phyloP scores from a whole-genome alignment of 2,888 invertebrate species.

The Zele albiditarsus region DNA sequence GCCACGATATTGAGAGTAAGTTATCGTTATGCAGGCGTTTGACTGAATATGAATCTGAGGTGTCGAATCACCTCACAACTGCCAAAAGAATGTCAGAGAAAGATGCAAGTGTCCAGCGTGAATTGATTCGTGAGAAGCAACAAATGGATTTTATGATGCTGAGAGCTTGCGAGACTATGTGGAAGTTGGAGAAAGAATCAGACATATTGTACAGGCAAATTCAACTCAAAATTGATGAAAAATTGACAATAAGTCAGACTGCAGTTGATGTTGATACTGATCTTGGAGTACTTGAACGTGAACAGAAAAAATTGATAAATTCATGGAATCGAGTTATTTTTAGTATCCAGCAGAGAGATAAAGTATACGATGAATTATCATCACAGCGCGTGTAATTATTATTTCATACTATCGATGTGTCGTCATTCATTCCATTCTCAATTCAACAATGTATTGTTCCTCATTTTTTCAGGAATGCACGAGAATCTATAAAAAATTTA shows the following conservation, averaged over 20 bases:
- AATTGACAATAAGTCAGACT: constrained; percentile 76
- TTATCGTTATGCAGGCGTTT: constrained; percentile 76
- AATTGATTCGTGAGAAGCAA: constrained; percentile 71
- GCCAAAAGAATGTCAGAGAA: constrained; percentile 81
- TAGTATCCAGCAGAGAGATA: constrained; percentile 81
- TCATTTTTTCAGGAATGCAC: constrained; percentile 73
- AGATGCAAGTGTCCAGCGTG: constrained; percentile 62
- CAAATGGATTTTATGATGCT: constrained; percentile 79
- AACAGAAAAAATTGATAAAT: constrained; percentile 80
- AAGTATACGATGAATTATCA: constrained; percentile 77
- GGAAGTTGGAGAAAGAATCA: constrained; percentile 80
- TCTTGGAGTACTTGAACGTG: constrained; percentile 81
- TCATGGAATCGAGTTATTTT: constrained; percentile 85
- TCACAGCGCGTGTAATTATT: constrained; percentile 76
- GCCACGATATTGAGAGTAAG: constrained; percentile 76
- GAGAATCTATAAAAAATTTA: constrained; percentile 76
- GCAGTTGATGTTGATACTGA: constrained; percentile 83
- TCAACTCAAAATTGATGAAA: constrained; percentile 78
- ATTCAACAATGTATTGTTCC: constrained; percentile 4
- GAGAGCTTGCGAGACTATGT: constrained; percentile 81
- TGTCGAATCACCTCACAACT: constrained; percentile 78
- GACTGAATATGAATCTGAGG: constrained; percentile 78
- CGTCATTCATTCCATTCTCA: constrained; percentile 33
- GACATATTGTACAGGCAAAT: constrained; percentile 79
- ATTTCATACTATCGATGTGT: constrained; percentile 52